Percentiles rank a stretch among this genome's conserved stretches.
Conservation (phyloP, 2,888 invertebrate species). For the Drosophila kuntzei region DNA sequence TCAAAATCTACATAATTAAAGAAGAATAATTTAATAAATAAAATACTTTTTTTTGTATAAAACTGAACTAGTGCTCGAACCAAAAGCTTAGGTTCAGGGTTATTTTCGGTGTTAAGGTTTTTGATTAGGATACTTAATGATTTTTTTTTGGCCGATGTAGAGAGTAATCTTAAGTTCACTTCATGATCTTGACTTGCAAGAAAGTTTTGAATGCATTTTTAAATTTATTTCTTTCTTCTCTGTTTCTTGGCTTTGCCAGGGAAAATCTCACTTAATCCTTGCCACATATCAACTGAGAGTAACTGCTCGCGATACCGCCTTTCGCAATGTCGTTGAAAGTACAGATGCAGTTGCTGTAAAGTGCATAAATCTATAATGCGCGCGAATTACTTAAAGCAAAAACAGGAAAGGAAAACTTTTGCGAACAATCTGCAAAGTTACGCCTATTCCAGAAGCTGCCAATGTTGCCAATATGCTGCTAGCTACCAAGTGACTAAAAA, state of each 20-base stretch:
- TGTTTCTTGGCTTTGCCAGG: slow-evolving; percentile 7
- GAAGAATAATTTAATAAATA: too few relatives aligned
- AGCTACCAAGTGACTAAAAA: slow-evolving; percentile 29
- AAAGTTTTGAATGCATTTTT: neutral
- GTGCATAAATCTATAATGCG: slow-evolving; percentile 68
- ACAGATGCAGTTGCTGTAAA: slow-evolving; percentile 35
- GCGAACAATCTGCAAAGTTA: slow-evolving; percentile 61
- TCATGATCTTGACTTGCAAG: too few relatives aligned
- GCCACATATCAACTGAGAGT: slow-evolving; percentile 54
- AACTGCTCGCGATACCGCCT: slow-evolving; percentile 6
- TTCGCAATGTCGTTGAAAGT: slow-evolving; percentile 11
- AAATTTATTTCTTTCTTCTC: neutral
- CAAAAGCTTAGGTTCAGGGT: too few relatives aligned
- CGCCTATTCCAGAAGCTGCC: slow-evolving; percentile 71
- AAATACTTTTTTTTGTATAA: too few relatives aligned
- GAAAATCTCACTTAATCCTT: slow-evolving; percentile 62
- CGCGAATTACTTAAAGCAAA: slow-evolving; percentile 75
- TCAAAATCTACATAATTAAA: too few relatives aligned
- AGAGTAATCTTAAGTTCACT: too few relatives aligned
- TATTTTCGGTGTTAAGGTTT: too few relatives aligned
- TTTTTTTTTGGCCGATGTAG: too few relatives aligned
- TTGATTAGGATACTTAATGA: too few relatives aligned
- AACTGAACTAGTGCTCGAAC: too few relatives aligned
- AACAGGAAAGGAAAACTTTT: slow-evolving; percentile 51
- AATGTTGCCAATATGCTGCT: slow-evolving; percentile 70